Base-by-base conservation (phyloP, 2,113 vertebrate species). In the Neodontobutis hainanensis region DNA sequence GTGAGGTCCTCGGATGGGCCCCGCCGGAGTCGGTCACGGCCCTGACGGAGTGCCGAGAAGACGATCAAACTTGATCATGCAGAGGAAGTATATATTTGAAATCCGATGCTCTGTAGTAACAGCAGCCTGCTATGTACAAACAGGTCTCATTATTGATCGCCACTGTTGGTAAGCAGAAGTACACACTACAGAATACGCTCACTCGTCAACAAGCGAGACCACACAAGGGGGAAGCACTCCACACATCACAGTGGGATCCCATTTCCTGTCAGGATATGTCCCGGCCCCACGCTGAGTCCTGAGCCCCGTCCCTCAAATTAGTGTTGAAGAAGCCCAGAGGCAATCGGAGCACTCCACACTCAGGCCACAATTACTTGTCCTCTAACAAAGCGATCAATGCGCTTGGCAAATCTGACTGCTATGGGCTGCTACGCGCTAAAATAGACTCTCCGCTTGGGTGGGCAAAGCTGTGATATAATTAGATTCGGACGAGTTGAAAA, bases 341-440 rank as follows among this genome's bases (percentile, higher is more conserved):
- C 83, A 80, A 80, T 83, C 80, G 50, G 74, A 86, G 65, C 73
- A 45, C 52, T 65, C 40, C 11, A 68, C 70, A 84, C 72, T n/a
- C 2, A 8, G 45, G 68, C 60, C 77, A 68, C 87, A 88, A 87
- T 88, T 87, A 87, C 67, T 65, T 14, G 80, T 83, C 76, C 75
- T 74, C 70, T 80, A 83, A 83, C 68, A 73, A 57, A 70, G 34
- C 46, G 56, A 86, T 90, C 82, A 77, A 60, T 88, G 68, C 35
- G 35, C 71, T 63, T 68, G 59, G 57, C 10, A 9, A 57, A 61
- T 70, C 27, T 68, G 61, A 68, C 78, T 15, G 7, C 40, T 43
- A 11, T 50, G 36, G 35, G 53, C 43, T 61, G 81, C 71, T 36
- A 80, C 62, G 9, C 8, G 47, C 51, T 67, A 65, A 74, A 73